Base-by-base conservation (phyloP, 2,888 invertebrate genomes). In the Hoplodrina blanda region DNA sequence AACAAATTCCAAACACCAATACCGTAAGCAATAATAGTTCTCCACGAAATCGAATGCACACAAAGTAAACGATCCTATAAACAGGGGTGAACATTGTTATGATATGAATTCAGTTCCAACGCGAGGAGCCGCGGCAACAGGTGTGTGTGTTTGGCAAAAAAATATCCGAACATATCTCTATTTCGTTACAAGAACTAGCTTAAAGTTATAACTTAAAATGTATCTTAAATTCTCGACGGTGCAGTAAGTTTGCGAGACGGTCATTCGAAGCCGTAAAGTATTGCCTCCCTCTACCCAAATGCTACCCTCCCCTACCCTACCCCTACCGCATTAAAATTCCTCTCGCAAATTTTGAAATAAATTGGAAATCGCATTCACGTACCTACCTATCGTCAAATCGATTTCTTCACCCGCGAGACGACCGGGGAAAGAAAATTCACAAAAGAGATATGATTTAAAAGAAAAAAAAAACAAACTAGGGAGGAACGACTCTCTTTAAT, bases 301-400 rank as follows among this genome's bases (percentile, higher is more conserved):
- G 20, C 56, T 55, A 57, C 69, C 73, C 69, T 69, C 73, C 81
- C 76, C 71, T 61, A 68, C 68, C 83, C 71, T 59, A 68, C 68
- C 68, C 83, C 71, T 59, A 68, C 68, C 83, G 81, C 88, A 90
- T 92, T 91, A 90, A 91, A 91, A 92, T 92, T 92, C 91, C 75
- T 72, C 85, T 88, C 90, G 81, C 89, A 89, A 91, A 89, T 83
- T 91, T 92, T 88, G 80, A 88, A 91, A 91, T 91, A 91, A 91
- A 91, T 91, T 89, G 90, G 81, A 86, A 90, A 89, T 89, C 87
- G 88, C 83, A 91, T 91, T 90, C 91, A 88, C 90, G 89, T 89
- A 83, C 87, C 89, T 89, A 83, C 87, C 89, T 84, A 87, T 88
- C 85, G 87, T 86, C 84, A 90, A 91, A 92, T 93, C 91, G 91